Base-by-base conservation (phyloP, 2,797 vertebrate genomes). In the Cheirogaleus major region DNA sequence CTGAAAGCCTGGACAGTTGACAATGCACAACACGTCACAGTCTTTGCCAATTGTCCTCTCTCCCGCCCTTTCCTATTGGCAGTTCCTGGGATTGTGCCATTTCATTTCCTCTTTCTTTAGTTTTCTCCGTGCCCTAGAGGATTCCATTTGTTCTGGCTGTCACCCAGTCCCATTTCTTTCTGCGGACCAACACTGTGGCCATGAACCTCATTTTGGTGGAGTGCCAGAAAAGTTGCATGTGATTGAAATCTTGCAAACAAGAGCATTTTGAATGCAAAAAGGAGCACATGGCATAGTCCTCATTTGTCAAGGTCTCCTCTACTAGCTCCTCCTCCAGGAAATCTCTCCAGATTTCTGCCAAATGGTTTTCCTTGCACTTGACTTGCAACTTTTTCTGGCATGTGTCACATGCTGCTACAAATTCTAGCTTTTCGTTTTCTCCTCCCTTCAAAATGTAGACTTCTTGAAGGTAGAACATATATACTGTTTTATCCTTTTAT, bases 61-160 rank as follows among this genome's bases (percentile, higher is more conserved):
- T 55, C 57, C 88, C 48, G 65, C 65, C 45, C 61, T 17, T 55
- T 80, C 45, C 41, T 82, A 27, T 3, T 9, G 22, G 93, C 57
- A 70, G 45, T 38, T 87, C 17, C 4, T 80, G 89, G 80, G 89
- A 94, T 48, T 7, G 12, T 72, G 95, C 89, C 65, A 80, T 89
- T 91, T 97, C 82, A 52, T 91, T 91, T 92, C 79, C 96, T 89
- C 63, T 76, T 43, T 94, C 78, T 86, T n/a, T 89, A 15, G 73
- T 87, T 70, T 65, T 48, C 89, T 72, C 59, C 84, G 79, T 91
- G 85, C 89, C 89, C 92, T 52, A 23, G 83, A 96, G 94, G 93
- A 87, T 57, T 94, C 86, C 93, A 94, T 95, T 94, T 93, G 93
- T 96, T 85, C 91, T 96, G 95, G 63, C 91, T 94, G 82, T 94